Conservation (phyloP, 2,888 invertebrate genomes). For the Willowsia nigromaculata region DNA sequence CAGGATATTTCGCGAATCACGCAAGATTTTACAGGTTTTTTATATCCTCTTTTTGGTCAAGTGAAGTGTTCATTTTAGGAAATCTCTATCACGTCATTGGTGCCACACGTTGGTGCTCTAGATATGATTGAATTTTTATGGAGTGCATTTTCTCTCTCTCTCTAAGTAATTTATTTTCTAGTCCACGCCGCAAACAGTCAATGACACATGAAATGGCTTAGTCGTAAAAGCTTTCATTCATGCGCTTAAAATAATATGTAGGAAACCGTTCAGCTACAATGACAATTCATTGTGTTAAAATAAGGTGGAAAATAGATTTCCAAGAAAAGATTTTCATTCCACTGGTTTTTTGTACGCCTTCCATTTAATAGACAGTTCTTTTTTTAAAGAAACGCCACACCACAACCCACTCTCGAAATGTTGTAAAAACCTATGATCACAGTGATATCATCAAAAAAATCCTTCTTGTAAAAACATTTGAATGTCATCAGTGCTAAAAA, state of each 20-base stretch:
- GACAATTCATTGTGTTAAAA: neutral
- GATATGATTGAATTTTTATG: neutral
- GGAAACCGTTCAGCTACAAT: too few species aligned
- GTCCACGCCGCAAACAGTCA: neutral
- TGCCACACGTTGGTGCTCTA: neutral
- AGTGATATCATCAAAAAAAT: neutral
- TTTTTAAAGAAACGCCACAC: too few species aligned
- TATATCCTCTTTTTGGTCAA: neutral
- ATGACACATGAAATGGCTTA: neutral
- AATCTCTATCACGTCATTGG: too few species aligned
- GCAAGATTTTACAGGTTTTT: neutral
- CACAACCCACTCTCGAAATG: too few species aligned
- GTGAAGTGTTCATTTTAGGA: neutral
- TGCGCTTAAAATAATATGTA: too few species aligned
- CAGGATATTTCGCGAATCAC: too few species aligned
- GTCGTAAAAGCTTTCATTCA: too few species aligned
- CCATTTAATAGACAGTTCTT: neutral
- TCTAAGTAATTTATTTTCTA: too few species aligned
- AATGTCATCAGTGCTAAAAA: neutral
- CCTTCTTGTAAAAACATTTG: neutral
- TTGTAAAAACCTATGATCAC: too few species aligned
- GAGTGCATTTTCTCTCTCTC: too few species aligned
- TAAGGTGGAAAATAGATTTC: too few species aligned
- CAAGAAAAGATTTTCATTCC: neutral
- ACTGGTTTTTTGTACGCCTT: neutral